Percentiles rank a stretch among this genome's conserved stretches.
Evolutionary conservation across 2,888 invertebrate genomes (phyloP).

Genomic region (Prostheceraeus crozeri): DNA sequence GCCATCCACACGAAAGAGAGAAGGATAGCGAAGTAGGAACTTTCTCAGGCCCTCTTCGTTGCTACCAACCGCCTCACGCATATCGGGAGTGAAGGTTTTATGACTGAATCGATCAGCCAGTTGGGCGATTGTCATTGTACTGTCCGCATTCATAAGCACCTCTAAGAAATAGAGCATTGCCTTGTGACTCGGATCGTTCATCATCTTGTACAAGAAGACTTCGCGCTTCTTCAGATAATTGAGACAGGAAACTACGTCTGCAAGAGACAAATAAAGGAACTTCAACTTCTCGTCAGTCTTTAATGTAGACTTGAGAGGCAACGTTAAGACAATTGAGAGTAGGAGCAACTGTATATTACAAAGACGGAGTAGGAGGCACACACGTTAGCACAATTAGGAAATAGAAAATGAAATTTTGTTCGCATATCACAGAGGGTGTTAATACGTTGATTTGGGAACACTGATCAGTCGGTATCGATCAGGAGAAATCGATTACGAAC

Average conservation of each 20-base stretch:
- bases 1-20: conserved; percentile 85
- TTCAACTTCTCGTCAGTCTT: no score
- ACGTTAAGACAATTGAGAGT: no score
- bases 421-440: no score
- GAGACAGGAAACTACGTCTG: conserved; percentile 33
- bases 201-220: conserved; percentile 45
- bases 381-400: no score
- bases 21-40: conserved; percentile 89
- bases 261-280: no score
- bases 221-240: conserved; percentile 39
- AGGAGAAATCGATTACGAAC: no score
- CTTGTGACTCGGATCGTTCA: conserved; percentile 57
- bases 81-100: conserved; percentile 95
- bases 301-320: no score
- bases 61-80: conserved; percentile 68
- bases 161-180: conserved; percentile 89
- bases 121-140: conserved; percentile 85
- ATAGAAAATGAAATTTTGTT: no score
- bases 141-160: conserved; percentile 82
- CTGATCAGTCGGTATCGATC: no score
- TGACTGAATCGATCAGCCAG: conserved; percentile 70
- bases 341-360: no score
- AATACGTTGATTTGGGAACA: no score
- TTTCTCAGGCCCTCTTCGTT: conserved; percentile 85
- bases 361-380: no score